phyloP scores from a whole-genome alignment of 1,140 invertebrate genomes.

The Caenorhabditis tropicalis region DNA sequence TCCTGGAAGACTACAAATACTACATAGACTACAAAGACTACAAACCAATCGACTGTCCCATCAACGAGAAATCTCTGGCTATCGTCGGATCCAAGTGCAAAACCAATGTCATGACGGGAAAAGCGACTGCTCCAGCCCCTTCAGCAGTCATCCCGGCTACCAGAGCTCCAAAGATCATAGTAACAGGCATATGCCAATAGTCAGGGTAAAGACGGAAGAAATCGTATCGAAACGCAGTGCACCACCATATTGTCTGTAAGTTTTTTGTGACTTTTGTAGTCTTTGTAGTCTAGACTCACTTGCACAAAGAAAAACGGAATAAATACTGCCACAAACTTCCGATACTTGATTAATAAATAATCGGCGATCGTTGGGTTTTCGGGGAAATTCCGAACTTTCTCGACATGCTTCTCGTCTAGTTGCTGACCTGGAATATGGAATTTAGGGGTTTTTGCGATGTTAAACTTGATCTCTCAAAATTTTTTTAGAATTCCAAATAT shows the following conservation, averaged over 20 bases:
- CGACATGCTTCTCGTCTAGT: slow-evolving; percentile 54
- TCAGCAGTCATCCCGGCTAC: slow-evolving; percentile 57
- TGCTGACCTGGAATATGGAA: too few relatives aligned
- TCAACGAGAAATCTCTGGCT: slow-evolving; percentile 68
- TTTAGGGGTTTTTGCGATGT: too few relatives aligned
- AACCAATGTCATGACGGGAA: slow-evolving; percentile 69
- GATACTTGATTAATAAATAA: slow-evolving; percentile 59
- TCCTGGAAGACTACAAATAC: slow-evolving; percentile 31
- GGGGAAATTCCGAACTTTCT: slow-evolving; percentile 51
- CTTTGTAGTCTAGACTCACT: neutral
- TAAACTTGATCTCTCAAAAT: too few relatives aligned
- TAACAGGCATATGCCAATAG: slow-evolving; percentile 55
- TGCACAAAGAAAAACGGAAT: slow-evolving; percentile 62
- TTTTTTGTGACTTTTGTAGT: neutral
- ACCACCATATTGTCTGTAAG: slow-evolving; percentile 49
- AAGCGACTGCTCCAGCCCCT: slow-evolving; percentile 65
- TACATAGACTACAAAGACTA: neutral
- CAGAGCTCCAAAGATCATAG: slow-evolving; percentile 52
- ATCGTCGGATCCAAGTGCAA: slow-evolving; percentile 60
- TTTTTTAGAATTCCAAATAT: neutral
- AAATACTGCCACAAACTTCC: slow-evolving; percentile 60
- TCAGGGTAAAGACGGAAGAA: slow-evolving; percentile 36
- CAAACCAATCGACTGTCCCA: slow-evolving; percentile 65
- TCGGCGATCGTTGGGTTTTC: slow-evolving; percentile 57
- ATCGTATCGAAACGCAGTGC: slow-evolving; percentile 26